phyloP scores from a whole-genome alignment of 2,797 vertebrate genomes.

The Buceros bicornis region DNA sequence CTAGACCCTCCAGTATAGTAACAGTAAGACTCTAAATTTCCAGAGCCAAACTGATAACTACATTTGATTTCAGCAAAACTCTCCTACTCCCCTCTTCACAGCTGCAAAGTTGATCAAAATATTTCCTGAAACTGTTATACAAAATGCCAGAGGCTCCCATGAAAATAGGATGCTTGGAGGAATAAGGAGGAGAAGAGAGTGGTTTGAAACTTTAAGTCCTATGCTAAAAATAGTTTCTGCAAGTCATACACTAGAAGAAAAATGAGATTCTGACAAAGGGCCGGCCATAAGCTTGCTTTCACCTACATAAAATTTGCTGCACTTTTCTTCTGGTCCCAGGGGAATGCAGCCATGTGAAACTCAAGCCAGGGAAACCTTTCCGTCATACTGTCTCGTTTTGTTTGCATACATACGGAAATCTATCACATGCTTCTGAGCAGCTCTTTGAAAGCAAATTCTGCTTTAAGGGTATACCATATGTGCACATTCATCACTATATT shows the following conservation, averaged over 20 bases:
- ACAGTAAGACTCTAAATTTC: not conserved
- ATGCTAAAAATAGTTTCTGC: not conserved
- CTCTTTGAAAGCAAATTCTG: not conserved
- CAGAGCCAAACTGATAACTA: not conserved
- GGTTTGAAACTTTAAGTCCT: not conserved
- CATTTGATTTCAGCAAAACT: not conserved
- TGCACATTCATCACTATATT: not conserved
- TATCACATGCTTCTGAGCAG: not conserved
- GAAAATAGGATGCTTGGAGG: not conserved
- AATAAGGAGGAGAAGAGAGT: rapidly evolving
- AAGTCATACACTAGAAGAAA: not conserved
- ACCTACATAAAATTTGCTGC: not conserved
- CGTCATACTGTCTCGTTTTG: not conserved
- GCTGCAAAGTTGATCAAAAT: not conserved
- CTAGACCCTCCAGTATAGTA: not conserved
- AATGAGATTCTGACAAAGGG: not conserved
- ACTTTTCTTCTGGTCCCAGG: not conserved
- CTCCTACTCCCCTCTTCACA: not conserved
- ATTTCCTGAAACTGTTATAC: not conserved
- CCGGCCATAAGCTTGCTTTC: not conserved
- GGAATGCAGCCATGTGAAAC: not conserved
- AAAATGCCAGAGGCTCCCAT: not conserved
- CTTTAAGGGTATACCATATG: not conserved
- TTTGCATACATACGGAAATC: not conserved
- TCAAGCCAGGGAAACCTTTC: not conserved